Conservation (phyloP, 2,888 invertebrate species). For the Phytoseiulus persimilis region DNA sequence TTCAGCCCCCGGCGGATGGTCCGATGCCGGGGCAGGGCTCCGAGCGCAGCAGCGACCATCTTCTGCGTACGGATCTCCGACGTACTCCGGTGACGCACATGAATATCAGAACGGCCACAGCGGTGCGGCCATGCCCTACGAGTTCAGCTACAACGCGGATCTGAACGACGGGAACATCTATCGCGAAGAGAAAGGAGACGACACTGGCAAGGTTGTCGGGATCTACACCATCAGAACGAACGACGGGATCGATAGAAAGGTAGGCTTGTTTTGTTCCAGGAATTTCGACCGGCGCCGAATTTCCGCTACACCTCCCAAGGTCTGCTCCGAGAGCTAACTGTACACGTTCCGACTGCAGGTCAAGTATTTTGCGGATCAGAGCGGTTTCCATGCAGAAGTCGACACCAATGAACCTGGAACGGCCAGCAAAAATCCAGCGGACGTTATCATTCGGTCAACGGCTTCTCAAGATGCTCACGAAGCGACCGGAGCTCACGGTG, state of each 20-base stretch:
- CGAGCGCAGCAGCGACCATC: background rate
- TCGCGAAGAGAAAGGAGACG: conserved; percentile 19
- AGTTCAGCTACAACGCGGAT: conserved; percentile 22
- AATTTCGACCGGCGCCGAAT: background rate
- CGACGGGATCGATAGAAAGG: conserved; percentile 18
- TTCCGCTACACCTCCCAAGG: background rate
- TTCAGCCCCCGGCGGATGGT: background rate
- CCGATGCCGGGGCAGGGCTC: background rate
- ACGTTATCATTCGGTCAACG: conserved; percentile 8
- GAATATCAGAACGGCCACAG: background rate
- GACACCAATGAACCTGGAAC: conserved; percentile 29
- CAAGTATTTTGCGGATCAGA: conserved; percentile 11
- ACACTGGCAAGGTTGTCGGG: background rate
- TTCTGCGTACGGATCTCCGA: background rate
- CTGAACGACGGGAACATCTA: conserved; percentile 24
- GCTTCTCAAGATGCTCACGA: background rate
- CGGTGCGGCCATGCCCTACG: conserved; percentile 9
- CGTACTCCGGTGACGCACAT: background rate
- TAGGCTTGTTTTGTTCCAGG: background rate
- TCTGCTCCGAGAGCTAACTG: background rate
- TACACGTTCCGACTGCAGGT: background rate
- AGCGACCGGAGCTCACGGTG: background rate
- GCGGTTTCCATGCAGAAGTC: conserved; percentile 29
- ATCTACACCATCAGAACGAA: conserved; percentile 20
- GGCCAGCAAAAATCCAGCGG: conserved; percentile 5